These are phyloP conservation scores for Oikopleura albicans DNA, from an alignment of 23 tunicate genomes.

Conservation along the genomic window DNA sequence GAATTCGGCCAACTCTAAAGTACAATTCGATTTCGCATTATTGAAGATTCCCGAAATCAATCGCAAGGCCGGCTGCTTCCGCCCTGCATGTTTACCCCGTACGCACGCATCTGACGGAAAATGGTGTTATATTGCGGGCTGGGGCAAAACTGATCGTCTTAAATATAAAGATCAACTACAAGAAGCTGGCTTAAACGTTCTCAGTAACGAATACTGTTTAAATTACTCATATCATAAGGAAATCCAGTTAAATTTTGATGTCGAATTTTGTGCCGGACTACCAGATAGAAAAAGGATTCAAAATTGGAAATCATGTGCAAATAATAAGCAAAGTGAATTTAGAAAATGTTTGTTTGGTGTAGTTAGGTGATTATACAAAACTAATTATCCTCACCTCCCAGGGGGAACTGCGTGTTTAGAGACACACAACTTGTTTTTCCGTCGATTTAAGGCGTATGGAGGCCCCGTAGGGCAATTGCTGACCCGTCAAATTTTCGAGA, in stretches of 20 bases:
- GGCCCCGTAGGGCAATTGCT: too few species aligned
- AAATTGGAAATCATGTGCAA: too few species aligned
- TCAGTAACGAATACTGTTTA: neutral
- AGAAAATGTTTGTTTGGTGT: too few species aligned
- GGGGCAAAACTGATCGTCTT: neutral
- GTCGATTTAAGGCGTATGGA: too few species aligned
- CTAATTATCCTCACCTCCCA: too few species aligned
- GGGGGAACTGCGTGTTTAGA: too few species aligned
- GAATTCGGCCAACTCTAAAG: neutral
- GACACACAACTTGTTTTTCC: too few species aligned
- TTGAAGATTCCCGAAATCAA: neutral
- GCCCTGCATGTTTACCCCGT: neutral
- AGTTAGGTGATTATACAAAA: too few species aligned
- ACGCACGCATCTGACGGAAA: neutral
- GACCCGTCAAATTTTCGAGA: too few species aligned
- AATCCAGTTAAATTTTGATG: neutral
- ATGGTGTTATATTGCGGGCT: neutral
- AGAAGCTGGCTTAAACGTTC: neutral
- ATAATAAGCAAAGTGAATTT: too few species aligned
- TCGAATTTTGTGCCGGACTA: neutral
- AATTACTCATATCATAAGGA: neutral
- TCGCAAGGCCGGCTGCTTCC: neutral
- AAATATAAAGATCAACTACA: neutral
- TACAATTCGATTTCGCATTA: neutral
- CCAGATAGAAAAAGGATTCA: too few species aligned